Percentiles rank a stretch among this genome's conserved stretches.
These are phyloP conservation scores for Aplidium turbinatum DNA, from an alignment of 23 tunicate genomes.

Conservation along the genomic window DNA sequence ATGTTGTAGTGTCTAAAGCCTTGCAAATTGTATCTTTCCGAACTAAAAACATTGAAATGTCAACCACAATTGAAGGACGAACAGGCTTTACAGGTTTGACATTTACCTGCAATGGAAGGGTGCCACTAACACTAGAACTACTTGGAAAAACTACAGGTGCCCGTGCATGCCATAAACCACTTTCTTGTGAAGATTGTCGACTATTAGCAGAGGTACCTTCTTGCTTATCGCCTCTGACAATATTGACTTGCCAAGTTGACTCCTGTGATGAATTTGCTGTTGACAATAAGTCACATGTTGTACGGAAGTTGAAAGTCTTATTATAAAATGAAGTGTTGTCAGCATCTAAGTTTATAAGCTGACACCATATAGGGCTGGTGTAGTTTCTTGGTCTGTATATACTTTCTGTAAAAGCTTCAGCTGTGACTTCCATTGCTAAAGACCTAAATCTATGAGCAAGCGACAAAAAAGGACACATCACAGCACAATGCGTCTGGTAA, in stretches of 20 bases:
- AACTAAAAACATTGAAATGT: slow-evolving; percentile 69
- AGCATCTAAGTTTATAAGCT: slow-evolving; percentile 47
- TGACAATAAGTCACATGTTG: slow-evolving; percentile 43
- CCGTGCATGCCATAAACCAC: slow-evolving; percentile 2
- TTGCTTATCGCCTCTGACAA: slow-evolving; percentile 6
- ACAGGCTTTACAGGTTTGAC: slow-evolving; percentile 55
- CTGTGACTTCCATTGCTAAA: slow-evolving; percentile 58
- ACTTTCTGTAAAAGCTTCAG: slow-evolving; percentile 33
- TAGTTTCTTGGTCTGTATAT: slow-evolving; percentile 82
- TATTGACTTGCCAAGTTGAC: slow-evolving; percentile 36
- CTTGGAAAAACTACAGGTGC: slow-evolving; percentile 4
- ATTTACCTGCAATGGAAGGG: slow-evolving; percentile 46
- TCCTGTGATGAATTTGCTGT: slow-evolving; percentile 21
- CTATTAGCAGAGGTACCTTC: neutral
- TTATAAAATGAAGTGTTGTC: slow-evolving; percentile 59
- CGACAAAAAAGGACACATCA: slow-evolving; percentile 44
- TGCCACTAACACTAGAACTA: neutral
- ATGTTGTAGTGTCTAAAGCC: slow-evolving; percentile 47
- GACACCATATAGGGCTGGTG: slow-evolving; percentile 73
- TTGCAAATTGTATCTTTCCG: slow-evolving; percentile 56
- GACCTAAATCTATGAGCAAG: slow-evolving; percentile 82
- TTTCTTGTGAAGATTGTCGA: neutral
- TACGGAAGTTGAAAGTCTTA: slow-evolving; percentile 46
- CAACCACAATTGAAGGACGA: slow-evolving; percentile 51
- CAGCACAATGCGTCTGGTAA: slow-evolving; percentile 25